A percentile compares a stretch with the other conserved stretches of the same genome.
These are phyloP conservation scores for Aplysina aerophoba DNA, from an alignment of 37 sponge, comb jelly and placozoan species.

Conservation along the genomic window DNA sequence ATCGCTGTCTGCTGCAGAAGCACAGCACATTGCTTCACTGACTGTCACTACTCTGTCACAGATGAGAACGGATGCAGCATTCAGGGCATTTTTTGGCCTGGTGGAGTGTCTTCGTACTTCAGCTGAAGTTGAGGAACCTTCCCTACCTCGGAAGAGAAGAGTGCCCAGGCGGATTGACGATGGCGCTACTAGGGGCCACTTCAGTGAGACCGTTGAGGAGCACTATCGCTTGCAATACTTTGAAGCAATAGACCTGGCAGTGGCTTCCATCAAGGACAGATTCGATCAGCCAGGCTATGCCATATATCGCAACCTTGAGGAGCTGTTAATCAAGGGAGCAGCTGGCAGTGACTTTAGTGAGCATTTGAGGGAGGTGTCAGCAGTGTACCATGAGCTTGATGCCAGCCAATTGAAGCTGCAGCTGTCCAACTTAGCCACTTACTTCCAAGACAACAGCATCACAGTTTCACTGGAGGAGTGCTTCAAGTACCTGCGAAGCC, in stretches of 20 bases:
- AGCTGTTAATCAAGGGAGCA: neutral
- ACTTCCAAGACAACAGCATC: constrained; percentile 11
- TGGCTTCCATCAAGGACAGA: constrained; percentile 7
- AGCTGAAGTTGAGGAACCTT: constrained; percentile 23
- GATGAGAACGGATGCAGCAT: constrained; percentile 49
- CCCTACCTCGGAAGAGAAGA: constrained; percentile 49
- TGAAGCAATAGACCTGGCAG: constrained; percentile 39
- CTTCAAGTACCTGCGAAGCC: neutral
- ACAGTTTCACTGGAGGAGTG: neutral
- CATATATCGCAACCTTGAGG: constrained; percentile 21
- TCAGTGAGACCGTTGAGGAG: constrained; percentile 24
- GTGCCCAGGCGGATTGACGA: constrained; percentile 27
- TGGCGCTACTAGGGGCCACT: constrained; percentile 36
- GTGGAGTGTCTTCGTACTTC: constrained; percentile 10
- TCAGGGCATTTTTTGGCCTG: constrained; percentile 29
- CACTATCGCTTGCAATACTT: constrained; percentile 53
- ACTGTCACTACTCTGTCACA: constrained; percentile 38
- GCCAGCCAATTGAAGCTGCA: neutral
- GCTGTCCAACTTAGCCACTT: neutral
- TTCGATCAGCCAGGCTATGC: constrained; percentile 48
- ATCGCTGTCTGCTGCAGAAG: constrained; percentile 59
- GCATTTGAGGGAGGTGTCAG: neutral
- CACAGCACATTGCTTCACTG: constrained; percentile 33
- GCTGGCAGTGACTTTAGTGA: neutral
- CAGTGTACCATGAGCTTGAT: constrained; percentile 28